Percentiles rank a stretch among this genome's conserved stretches.
Evolutionary conservation across 2,888 invertebrate species (phyloP).

Genomic region (Cheilosia impressa): DNA sequence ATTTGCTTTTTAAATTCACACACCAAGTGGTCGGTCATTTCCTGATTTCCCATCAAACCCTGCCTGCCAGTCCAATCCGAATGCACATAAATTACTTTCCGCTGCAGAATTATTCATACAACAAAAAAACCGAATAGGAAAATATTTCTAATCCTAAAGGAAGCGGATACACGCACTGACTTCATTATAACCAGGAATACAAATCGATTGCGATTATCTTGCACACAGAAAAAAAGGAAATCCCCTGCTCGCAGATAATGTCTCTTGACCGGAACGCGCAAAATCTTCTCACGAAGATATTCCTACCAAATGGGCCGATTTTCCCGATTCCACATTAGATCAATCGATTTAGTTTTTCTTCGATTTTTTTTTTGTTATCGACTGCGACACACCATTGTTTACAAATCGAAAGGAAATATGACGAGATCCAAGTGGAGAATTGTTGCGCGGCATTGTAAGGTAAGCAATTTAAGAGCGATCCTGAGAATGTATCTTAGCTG

Average conservation of each 20-base stretch:
- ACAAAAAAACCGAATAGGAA: not conserved
- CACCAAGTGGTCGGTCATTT: conserved; percentile 50
- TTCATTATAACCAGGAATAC: conserved; percentile 70
- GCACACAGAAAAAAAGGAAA: conserved; percentile 23
- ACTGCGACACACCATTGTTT: conserved; percentile 25
- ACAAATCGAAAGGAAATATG: conserved; percentile 64
- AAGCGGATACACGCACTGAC: conserved; percentile 68
- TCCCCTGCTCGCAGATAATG: conserved; percentile 23
- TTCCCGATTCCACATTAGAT: conserved; percentile 55
- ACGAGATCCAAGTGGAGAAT: conserved; percentile 41
- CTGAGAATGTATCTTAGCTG: conserved; percentile 40
- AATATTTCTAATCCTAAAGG: conserved; percentile 54
- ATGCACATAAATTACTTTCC: conserved; percentile 71
- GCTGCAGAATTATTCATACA: conserved; percentile 63
- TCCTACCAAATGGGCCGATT: conserved; percentile 54
- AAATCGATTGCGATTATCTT: conserved; percentile 61
- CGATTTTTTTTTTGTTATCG: not conserved
- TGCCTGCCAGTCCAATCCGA: conserved; percentile 39
- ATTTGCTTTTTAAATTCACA: conserved; percentile 72
- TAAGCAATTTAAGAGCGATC: conserved; percentile 63
- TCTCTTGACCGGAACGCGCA: conserved; percentile 30
- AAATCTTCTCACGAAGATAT: conserved; percentile 71
- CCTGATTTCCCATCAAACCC: conserved; percentile 59
- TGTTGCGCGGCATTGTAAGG: conserved; percentile 39
- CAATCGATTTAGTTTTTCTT: conserved; percentile 51